Evolutionary conservation across 2,113 vertebrate genomes (phyloP).

Genomic region (Sarotherodon lohbergeri): DNA sequence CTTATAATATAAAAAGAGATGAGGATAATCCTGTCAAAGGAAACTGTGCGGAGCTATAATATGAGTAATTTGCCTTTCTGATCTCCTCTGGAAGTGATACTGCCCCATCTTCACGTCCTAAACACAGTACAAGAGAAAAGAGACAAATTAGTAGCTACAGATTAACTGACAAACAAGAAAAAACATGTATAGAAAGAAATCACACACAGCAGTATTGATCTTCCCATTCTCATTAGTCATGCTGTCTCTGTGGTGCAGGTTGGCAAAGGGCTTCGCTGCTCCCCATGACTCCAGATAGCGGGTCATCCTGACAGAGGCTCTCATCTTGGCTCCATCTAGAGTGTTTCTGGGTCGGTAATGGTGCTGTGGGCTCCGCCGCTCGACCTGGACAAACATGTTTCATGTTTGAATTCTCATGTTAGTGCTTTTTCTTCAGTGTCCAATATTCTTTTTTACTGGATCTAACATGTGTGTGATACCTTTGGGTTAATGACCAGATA

Average conservation of each 20-base stretch:
- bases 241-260: constrained; percentile 95
- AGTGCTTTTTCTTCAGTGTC: not conserved
- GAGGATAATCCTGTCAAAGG: constrained; percentile 12
- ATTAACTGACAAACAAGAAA: not conserved
- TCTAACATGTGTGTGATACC: constrained; percentile 36
- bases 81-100: constrained; percentile 91
- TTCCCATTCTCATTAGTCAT: constrained; percentile 98
- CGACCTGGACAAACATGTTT: constrained; percentile 71
- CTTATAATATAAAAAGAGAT: not conserved
- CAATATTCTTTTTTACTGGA: not conserved
- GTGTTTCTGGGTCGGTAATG: constrained; percentile 84
- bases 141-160: not conserved
- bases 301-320: constrained; percentile 96
- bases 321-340: constrained; percentile 88
- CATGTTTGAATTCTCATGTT: not conserved
- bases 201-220: constrained; percentile 90
- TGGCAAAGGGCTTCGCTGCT: constrained; percentile 95
- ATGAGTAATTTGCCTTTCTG: constrained; percentile 81
- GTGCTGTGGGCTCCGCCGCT: constrained; percentile 87
- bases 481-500: constrained; percentile 97
- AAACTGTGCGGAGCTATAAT: not conserved
- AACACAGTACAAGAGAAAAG: constrained; percentile 2
- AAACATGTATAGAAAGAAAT: not conserved
- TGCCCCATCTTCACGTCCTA: constrained; percentile 95
- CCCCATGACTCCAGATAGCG: constrained; percentile 98